Evolutionary conservation across 2,797 vertebrate species (phyloP).

Genomic region (Sebastes oblongus): DNA sequence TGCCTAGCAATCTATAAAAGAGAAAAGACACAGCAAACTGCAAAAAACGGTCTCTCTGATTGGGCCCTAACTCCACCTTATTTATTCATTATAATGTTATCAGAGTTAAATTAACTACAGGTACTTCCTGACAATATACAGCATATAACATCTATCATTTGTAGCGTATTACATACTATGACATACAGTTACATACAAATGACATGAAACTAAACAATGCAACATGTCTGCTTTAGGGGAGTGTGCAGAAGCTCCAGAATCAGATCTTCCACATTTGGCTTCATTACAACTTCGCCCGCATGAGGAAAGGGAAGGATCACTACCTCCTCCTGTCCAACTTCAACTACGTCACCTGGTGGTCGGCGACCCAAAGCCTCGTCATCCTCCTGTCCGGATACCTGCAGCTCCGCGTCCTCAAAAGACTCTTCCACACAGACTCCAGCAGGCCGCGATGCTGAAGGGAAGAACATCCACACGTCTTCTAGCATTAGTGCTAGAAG

Average conservation of each 20-base stretch:
- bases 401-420: slow-evolving; percentile 85
- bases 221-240: slow-evolving; percentile 59
- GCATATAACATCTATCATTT: neutral
- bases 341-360: slow-evolving; percentile 87
- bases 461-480: neutral
- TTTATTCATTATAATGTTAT: neutral
- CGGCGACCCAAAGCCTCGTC: slow-evolving; percentile 77
- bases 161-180: neutral
- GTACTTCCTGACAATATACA: neutral
- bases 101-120: neutral
- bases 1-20: too few species aligned
- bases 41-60: too few species aligned
- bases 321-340: slow-evolving; percentile 85
- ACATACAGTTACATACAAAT: neutral
- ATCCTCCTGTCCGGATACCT: slow-evolving; percentile 83
- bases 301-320: slow-evolving; percentile 82
- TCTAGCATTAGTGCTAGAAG: neutral
- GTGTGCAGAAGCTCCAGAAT: slow-evolving; percentile 74
- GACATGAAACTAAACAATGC: neutral
- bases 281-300: slow-evolving; percentile 84
- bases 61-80: too few species aligned
- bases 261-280: slow-evolving; percentile 87
- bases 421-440: slow-evolving; percentile 77
- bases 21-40: too few species aligned
- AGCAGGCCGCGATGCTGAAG: slow-evolving; percentile 80